Percentiles rank a stretch among this genome's conserved stretches.
phyloP scores from a whole-genome alignment of 2,797 vertebrate species.

The Gorsachius magnificus region DNA sequence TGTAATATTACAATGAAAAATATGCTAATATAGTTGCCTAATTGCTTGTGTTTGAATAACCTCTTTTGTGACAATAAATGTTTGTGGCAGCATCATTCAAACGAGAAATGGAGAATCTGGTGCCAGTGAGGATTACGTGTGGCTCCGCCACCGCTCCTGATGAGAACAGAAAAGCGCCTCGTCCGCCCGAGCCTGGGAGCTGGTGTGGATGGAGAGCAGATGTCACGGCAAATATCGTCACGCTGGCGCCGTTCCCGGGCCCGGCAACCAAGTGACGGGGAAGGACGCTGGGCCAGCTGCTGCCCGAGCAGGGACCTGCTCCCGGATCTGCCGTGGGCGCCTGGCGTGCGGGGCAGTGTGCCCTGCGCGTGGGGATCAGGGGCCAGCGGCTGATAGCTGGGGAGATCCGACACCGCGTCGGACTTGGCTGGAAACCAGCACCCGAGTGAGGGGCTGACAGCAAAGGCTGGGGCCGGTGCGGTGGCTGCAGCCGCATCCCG shows the following conservation, averaged over 20 bases:
- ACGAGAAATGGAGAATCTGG: not conserved
- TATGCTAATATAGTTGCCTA: constrained; percentile 74
- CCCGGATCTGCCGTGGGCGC: fast-evolving
- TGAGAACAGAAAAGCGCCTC: not conserved
- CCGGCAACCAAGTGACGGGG: fast-evolving
- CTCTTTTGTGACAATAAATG: constrained; percentile 72
- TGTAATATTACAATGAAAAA: constrained; percentile 74
- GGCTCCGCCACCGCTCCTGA: constrained; percentile 14
- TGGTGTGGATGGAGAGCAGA: not conserved
- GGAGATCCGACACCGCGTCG: fast-evolving
- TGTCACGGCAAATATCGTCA: not conserved
- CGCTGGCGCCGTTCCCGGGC: not conserved
- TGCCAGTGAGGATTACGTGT: constrained; percentile 28
- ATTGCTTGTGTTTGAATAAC: constrained; percentile 77
- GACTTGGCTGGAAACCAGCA: too few species aligned
- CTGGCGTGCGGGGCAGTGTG: fast-evolving
- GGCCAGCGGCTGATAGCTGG: fast-evolving
- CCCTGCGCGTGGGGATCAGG: not conserved
- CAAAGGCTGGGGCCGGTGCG: not conserved
- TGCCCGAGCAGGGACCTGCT: not conserved
- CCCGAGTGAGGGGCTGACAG: fast-evolving
- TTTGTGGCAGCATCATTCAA: constrained; percentile 72
- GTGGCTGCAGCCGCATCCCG: fast-evolving
- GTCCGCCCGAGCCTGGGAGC: not conserved
- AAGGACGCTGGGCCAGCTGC: not conserved